Conservation (phyloP, 2,113 vertebrate species). For the Haliaeetus leucogaster region DNA sequence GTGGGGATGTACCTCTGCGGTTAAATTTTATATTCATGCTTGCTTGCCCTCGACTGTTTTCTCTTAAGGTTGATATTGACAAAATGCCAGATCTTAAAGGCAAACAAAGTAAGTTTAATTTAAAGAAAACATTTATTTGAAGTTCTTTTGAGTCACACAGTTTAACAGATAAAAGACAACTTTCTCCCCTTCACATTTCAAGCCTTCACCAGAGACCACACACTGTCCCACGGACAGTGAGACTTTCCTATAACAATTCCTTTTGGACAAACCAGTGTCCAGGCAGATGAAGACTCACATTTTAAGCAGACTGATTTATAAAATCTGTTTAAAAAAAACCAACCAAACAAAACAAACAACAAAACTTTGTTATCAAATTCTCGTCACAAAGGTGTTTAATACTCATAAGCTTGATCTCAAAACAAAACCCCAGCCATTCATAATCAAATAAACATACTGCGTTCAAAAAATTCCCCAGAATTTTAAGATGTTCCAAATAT, state of each 20-base stretch:
- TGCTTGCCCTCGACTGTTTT: background rate
- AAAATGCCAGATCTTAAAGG: slow-evolving; percentile 39
- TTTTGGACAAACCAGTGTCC: slow-evolving; percentile 2
- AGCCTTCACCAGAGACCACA: slow-evolving; percentile 44
- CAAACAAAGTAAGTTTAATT: slow-evolving; percentile 44
- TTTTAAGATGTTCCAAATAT: slow-evolving; percentile 74
- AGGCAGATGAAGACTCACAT: slow-evolving; percentile 14
- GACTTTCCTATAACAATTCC: background rate
- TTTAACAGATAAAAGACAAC: slow-evolving; percentile 65
- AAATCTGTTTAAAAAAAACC: slow-evolving; percentile 53
- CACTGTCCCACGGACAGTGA: slow-evolving; percentile 35
- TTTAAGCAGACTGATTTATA: slow-evolving; percentile 54
- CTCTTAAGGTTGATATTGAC: background rate
- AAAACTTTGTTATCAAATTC: slow-evolving; percentile 44
- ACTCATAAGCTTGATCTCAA: slow-evolving; percentile 51
- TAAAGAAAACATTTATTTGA: slow-evolving; percentile 71
- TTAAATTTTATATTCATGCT: background rate
- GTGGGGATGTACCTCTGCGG: background rate
- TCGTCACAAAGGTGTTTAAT: slow-evolving; percentile 59
- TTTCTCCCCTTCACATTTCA: slow-evolving; percentile 53
- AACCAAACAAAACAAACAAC: background rate
- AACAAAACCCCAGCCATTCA: slow-evolving; percentile 59
- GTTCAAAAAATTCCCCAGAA: slow-evolving; percentile 59
- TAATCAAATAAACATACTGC: slow-evolving; percentile 64
- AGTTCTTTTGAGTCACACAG: slow-evolving; percentile 52